Conservation (phyloP, 37 sponge, comb jelly and placozoan species). For the Beroe ovata region DNA sequence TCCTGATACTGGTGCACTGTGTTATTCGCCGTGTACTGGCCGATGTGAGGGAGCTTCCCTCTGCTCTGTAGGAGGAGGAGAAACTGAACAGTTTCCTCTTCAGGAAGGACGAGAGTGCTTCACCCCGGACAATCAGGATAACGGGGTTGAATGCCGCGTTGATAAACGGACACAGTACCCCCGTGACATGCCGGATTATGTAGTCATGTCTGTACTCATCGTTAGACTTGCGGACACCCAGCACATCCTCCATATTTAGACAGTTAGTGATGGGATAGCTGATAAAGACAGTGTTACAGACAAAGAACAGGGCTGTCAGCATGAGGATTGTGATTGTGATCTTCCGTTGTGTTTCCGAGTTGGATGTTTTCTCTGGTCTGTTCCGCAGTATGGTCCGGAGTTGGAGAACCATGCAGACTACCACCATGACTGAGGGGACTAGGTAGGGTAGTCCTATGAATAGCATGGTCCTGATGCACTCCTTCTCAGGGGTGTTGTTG, state of each 20-base stretch:
- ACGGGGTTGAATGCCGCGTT: slow-evolving; percentile 54
- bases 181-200: neutral
- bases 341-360: slow-evolving; percentile 31
- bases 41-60: neutral
- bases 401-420: slow-evolving; percentile 31
- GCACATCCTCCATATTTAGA: neutral
- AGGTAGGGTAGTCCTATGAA: slow-evolving; percentile 1
- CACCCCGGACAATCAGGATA: slow-evolving; percentile 31
- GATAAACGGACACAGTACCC: slow-evolving; percentile 25
- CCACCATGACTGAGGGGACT: neutral
- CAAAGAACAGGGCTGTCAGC: slow-evolving; percentile 32
- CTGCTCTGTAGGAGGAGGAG: neutral
- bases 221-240: too few species aligned
- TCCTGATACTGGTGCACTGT: neutral
- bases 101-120: slow-evolving; percentile 3
- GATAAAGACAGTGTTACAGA: slow-evolving; percentile 19
- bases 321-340: slow-evolving; percentile 48
- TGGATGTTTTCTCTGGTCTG: neutral
- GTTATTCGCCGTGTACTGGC: neutral
- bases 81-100: neutral
- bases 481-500: too few species aligned
- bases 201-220: neutral
- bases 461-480: neutral
- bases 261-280: neutral
- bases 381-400: neutral